These are phyloP conservation scores for Tetanocera ferruginea DNA, from an alignment of 2,888 invertebrate species.

Conservation along the genomic window DNA sequence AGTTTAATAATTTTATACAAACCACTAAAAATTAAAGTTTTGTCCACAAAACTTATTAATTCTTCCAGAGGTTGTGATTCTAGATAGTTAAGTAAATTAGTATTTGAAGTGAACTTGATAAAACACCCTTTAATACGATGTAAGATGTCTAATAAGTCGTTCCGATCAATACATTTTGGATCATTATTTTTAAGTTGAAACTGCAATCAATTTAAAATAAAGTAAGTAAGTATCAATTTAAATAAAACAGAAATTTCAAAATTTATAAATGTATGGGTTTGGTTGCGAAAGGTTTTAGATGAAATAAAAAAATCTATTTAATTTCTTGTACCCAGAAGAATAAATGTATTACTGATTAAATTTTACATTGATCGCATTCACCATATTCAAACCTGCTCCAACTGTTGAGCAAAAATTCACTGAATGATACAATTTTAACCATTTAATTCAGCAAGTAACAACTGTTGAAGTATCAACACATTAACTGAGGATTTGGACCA, in stretches of 20 bases:
- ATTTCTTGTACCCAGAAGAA: too few relatives aligned
- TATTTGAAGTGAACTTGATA: conserved; percentile 54
- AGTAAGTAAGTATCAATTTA: conserved; percentile 2
- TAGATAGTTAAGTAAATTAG: conserved; percentile 54
- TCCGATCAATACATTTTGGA: conserved; percentile 48
- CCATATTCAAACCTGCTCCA: too few relatives aligned
- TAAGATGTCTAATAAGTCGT: conserved; percentile 57
- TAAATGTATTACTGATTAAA: too few relatives aligned
- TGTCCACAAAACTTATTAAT: conserved; percentile 57
- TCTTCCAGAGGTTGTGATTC: conserved; percentile 61
- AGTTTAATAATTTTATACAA: conserved; percentile 22
- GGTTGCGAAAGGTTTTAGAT: too few relatives aligned
- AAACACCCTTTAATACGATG: conserved; percentile 54
- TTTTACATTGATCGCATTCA: too few relatives aligned
- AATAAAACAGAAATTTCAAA: neutral
- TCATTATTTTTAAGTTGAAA: conserved; percentile 59
- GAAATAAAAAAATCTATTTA: too few relatives aligned
- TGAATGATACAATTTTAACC: too few relatives aligned
- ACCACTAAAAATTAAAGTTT: conserved; percentile 55
- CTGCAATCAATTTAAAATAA: conserved; percentile 47
- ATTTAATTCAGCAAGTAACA: too few relatives aligned
- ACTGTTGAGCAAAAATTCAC: too few relatives aligned
- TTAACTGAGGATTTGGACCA: too few relatives aligned
- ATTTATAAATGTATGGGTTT: too few relatives aligned
- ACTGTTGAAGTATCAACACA: too few relatives aligned